phyloP scores from a whole-genome alignment of 2,113 vertebrate species.

The Argyrosomus japonicus region DNA sequence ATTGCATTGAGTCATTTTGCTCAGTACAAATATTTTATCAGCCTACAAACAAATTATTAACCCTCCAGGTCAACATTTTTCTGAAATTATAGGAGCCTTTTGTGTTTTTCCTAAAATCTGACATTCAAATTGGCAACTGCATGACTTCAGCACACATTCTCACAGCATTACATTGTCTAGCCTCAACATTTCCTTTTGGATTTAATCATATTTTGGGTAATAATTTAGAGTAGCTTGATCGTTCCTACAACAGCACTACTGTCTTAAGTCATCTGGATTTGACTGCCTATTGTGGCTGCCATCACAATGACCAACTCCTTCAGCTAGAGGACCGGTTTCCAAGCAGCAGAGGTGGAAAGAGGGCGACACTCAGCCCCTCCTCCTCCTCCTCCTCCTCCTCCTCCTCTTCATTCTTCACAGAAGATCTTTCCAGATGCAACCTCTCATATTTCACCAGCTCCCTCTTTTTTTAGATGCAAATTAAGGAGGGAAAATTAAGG shows the following conservation, averaged over 20 bases:
- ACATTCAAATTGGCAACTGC: neutral
- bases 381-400: constrained; percentile 27
- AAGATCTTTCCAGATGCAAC: constrained; percentile 76
- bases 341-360: constrained; percentile 53
- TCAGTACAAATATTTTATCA: neutral
- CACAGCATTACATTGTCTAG: neutral
- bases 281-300: constrained; percentile 48
- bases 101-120: neutral
- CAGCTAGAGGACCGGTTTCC: constrained; percentile 61
- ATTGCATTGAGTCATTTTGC: neutral
- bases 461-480: constrained; percentile 69
- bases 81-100: neutral
- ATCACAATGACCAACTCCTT: constrained; percentile 51
- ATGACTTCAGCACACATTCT: neutral
- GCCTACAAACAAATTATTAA: neutral
- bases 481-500: constrained; percentile 47
- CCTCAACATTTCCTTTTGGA: neutral
- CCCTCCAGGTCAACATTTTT: no score
- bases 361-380: constrained; percentile 10
- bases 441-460: constrained; percentile 59
- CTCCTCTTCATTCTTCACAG: constrained; percentile 52
- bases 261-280: constrained; percentile 57
- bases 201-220: neutral
- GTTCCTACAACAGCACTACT: neutral
- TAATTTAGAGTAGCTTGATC: neutral